Base-by-base conservation (phyloP, 2,888 invertebrate genomes). In the Dicranocentrus wangi region DNA sequence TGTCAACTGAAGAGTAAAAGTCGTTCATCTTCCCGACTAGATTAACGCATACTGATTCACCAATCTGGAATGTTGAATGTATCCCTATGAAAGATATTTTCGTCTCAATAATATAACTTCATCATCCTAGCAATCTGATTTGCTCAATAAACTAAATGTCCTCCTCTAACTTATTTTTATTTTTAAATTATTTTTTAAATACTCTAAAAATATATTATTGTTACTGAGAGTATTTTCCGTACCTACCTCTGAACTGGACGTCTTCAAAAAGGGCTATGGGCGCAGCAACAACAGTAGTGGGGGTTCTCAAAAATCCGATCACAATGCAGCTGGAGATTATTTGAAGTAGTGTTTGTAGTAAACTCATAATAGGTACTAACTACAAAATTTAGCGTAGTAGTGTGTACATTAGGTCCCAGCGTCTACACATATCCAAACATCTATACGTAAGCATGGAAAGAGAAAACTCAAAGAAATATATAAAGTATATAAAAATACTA, bases 251-350 rank as follows among this genome's bases (percentile, higher is more conserved):
- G 21, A 82, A 82, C 10, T 79, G 65, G 13, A 58, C 43, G 47
- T 83, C 83, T 82, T 83, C 83, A 65, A 76, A 83, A n/a, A 83
- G 75, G 28, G 69, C 21, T 32, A 83, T 61, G 7, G 69, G 71
- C 21, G 82, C 77, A 27, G 78, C 53, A 25, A 21, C 55, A 42
- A 60, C 58, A 23, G 51, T 51, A 68, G 65, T 3, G 13, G 42
- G n/a, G 2, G 43, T 17, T 65, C 42, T 65, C 42, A 65, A 15
- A 5, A 68, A 27, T 68, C 66, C 66, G 23, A 43, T 68, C 51
- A 68, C 32, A 68, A 68, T 51, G 66, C 19, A 43, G 27, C 43
- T 51, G 66, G 17, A 25, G 66, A 47, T 17, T 21, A 68, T 47
- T 47, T 51, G 25, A 25, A 43, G 19, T 10, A 51, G 19, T 47